These are phyloP conservation scores for Drosophila merina DNA, from an alignment of 2,888 invertebrate species.

Conservation along the genomic window DNA sequence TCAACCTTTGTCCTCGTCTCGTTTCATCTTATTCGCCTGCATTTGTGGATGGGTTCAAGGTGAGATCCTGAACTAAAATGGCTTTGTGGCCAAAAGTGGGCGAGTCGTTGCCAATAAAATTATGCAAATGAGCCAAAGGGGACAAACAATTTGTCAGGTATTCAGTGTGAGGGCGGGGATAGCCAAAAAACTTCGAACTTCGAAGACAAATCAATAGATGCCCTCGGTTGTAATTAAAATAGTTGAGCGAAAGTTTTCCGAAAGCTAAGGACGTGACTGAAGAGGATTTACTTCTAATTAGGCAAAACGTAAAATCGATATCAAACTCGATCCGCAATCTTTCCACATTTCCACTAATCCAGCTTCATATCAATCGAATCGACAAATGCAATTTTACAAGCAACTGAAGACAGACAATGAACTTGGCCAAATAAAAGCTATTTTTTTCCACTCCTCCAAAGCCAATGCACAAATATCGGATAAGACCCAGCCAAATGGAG, in stretches of 20 bases:
- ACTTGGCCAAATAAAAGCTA: slow-evolving; percentile 9
- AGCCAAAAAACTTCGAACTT: slow-evolving; percentile 58
- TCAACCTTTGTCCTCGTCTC: slow-evolving; percentile 19
- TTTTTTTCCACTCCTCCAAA: slow-evolving; percentile 33
- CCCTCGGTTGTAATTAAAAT: slow-evolving; percentile 64
- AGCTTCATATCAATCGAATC: slow-evolving; percentile 27
- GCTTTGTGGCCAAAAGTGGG: slow-evolving; percentile 22
- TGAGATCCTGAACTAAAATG: slow-evolving; percentile 52
- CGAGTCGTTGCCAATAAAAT: slow-evolving; percentile 45
- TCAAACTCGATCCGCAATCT: slow-evolving; percentile 1
- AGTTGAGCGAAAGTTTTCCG: slow-evolving; percentile 46
- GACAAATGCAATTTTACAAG: slow-evolving; percentile 49
- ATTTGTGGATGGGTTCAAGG: slow-evolving; percentile 62
- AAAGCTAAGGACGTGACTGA: slow-evolving; percentile 51
- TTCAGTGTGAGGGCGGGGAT: slow-evolving; percentile 4
- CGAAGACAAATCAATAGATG: slow-evolving; percentile 59
- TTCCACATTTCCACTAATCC: slow-evolving; percentile 12
- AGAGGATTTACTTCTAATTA: slow-evolving; percentile 52
- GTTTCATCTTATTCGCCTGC: slow-evolving; percentile 20
- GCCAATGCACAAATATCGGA: slow-evolving; percentile 50
- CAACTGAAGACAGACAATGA: slow-evolving; percentile 46
- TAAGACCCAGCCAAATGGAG: slow-evolving; percentile 14
- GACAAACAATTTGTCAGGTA: slow-evolving; percentile 67
- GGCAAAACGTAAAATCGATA: slow-evolving; percentile 53
- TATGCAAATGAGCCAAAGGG: slow-evolving; percentile 66